A percentile compares a stretch with the other conserved stretches of the same genome.
Evolutionary conservation across 2,888 invertebrate genomes (phyloP).

Genomic region (Ditula angustiorana): DNA sequence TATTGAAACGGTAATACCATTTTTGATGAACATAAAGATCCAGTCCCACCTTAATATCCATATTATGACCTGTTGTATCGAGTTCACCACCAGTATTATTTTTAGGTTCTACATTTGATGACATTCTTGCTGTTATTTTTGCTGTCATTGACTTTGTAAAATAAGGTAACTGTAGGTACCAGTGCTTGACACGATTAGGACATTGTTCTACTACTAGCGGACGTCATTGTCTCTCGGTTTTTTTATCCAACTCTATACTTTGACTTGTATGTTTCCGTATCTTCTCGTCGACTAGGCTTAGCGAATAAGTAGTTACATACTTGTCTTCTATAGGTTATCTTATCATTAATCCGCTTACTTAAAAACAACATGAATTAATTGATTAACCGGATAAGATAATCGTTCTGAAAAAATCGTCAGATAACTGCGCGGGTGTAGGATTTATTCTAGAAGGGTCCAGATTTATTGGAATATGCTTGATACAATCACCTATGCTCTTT

Average conservation of each 20-base stretch:
- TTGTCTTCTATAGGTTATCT: neutral
- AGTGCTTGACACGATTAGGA: too few species aligned
- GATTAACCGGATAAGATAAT: neutral
- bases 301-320: too few species aligned
- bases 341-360: too few species aligned
- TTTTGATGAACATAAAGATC: slow-evolving; percentile 20
- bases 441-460: slow-evolving; percentile 7
- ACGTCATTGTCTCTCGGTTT: too few species aligned
- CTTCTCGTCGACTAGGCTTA: too few species aligned
- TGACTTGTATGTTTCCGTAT: too few species aligned
- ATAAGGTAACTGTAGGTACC: too few species aligned
- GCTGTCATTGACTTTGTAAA: neutral
- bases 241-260: too few species aligned
- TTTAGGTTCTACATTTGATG: slow-evolving; percentile 11
- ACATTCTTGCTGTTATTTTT: neutral
- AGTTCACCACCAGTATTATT: slow-evolving; percentile 20
- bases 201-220: too few species aligned
- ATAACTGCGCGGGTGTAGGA: slow-evolving; percentile 3
- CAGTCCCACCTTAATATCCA: slow-evolving; percentile 22
- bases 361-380: neutral
- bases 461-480: too few species aligned
- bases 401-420: too few species aligned
- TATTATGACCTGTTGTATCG: slow-evolving; percentile 16
- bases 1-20: slow-evolving; percentile 24
- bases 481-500: neutral